Percentiles rank a stretch among this genome's conserved stretches.
phyloP scores from a whole-genome alignment of 1,140 invertebrate species.

The Cyclargus thomasi region DNA sequence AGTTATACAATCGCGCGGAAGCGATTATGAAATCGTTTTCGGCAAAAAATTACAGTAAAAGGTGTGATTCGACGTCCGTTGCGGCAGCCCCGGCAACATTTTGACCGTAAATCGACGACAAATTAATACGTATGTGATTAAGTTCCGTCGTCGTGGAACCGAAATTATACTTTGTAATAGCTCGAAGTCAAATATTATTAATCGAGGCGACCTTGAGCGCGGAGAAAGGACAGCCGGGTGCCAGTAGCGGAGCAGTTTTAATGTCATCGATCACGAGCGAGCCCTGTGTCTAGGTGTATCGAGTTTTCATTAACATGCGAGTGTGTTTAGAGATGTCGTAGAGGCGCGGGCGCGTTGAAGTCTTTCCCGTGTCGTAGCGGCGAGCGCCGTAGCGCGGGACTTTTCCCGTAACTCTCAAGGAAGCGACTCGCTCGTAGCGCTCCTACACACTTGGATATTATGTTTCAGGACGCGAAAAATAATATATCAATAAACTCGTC shows the following conservation, averaged over 20 bases:
- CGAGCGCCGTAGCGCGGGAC: not conserved
- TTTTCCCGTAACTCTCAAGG: not conserved
- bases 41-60: slow-evolving; percentile 18
- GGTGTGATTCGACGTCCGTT: slow-evolving; percentile 19
- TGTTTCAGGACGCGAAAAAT: not conserved
- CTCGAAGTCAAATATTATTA: not conserved
- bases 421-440: not conserved
- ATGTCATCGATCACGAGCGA: not conserved
- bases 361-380: slow-evolving; percentile 46
- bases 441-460: no score
- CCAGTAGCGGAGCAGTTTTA: not conserved
- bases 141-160: not conserved
- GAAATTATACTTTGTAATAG: slow-evolving; percentile 5
- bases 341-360: slow-evolving; percentile 43
- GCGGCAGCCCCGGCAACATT: not conserved
- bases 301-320: not conserved
- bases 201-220: not conserved
- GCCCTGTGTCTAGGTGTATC: not conserved
- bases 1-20: slow-evolving; percentile 51
- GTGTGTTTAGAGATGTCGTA: slow-evolving; percentile 14
- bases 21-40: slow-evolving; percentile 27
- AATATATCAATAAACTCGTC: not conserved
- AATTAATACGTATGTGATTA: not conserved
- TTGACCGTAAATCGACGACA: not conserved
- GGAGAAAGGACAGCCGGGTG: not conserved